Evolutionary conservation across 2,888 invertebrate genomes (phyloP), one percentile per base, ranked within the genome.

Genomic region (Tenthredo livida): DNA sequence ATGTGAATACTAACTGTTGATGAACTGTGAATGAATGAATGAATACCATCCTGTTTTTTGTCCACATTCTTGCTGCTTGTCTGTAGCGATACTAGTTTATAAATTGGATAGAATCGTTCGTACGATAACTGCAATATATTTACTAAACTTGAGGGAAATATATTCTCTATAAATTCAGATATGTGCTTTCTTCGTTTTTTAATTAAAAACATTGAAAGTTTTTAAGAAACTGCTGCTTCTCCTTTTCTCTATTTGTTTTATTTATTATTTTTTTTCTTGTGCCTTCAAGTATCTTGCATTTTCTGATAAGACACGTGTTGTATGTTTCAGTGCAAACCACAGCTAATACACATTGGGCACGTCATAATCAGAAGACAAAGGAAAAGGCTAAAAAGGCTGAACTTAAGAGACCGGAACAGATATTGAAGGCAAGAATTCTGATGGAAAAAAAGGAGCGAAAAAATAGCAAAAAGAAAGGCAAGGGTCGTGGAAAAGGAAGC

Each of bases 331-430:
- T 92, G 21, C 86, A 87, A 88, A 91, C 94, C 92, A 94, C 92
- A 15, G 94, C 95, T 0, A 95, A 96, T 85, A 97, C 97, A 0
- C 96, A 96, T 90, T 97, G 97, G 96, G 96, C 96, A 77, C 96
- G 96, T 77, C 97, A 97, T 92, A 97, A 97, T 93, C 96, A 96
- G 86, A 97, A 97, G 86, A 86, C 96, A 3, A 95, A 96, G 87
- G 93, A 95, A 86, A 96, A 96, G 92, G 94, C 92, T 0, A 94
- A 94, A 37, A 95, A 94, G 84, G 94, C 94, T n/a, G 96, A 97
- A 93, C 93, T 97, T 91, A 95, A 96, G 90, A 94, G 95, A 91
- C 96, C 96, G 84, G 97, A 97, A 87, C 97, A 97, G 92, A 97
- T 97, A 88, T 94, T 97, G 50, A 97, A 97, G 92, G 95, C 96